Conservation (phyloP, 1,140 invertebrate species). For the Euura saliciscinereae region DNA sequence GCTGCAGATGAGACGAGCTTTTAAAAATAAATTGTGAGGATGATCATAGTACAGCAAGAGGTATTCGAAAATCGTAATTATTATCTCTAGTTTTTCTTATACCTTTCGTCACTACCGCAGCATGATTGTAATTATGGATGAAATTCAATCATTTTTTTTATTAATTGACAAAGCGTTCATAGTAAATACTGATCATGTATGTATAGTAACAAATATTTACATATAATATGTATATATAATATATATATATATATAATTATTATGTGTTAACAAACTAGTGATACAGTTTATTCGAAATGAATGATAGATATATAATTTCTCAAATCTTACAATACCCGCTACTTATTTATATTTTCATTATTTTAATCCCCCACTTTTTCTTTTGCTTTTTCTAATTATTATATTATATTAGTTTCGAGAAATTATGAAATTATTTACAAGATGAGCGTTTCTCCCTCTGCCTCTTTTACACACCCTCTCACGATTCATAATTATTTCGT, state of each 20-base stretch:
- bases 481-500: not conserved
- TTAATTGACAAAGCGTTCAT: slow-evolving; percentile 63
- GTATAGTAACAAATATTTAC: slow-evolving; percentile 57
- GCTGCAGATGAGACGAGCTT: too few relatives aligned
- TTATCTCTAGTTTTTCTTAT: too few relatives aligned
- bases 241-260: not conserved
- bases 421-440: slow-evolving; percentile 44
- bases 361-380: not conserved
- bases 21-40: too few relatives aligned
- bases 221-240: slow-evolving; percentile 31
- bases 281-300: slow-evolving; percentile 47
- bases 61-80: too few relatives aligned
- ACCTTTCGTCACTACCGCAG: too few relatives aligned
- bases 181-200: slow-evolving; percentile 52
- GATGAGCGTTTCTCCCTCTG: not conserved
- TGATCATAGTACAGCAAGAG: too few relatives aligned
- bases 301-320: slow-evolving; percentile 33
- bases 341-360: slow-evolving; percentile 25
- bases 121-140: slow-evolving; percentile 11
- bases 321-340: slow-evolving; percentile 24
- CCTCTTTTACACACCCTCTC: not conserved
- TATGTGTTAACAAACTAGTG: slow-evolving; percentile 55
- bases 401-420: slow-evolving; percentile 23
- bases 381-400: not conserved
- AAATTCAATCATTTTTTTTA: slow-evolving; percentile 57